Evolutionary conservation across 2,113 vertebrate genomes (phyloP), one percentile per base, ranked within the genome.

Genomic region (Channa maculata): DNA sequence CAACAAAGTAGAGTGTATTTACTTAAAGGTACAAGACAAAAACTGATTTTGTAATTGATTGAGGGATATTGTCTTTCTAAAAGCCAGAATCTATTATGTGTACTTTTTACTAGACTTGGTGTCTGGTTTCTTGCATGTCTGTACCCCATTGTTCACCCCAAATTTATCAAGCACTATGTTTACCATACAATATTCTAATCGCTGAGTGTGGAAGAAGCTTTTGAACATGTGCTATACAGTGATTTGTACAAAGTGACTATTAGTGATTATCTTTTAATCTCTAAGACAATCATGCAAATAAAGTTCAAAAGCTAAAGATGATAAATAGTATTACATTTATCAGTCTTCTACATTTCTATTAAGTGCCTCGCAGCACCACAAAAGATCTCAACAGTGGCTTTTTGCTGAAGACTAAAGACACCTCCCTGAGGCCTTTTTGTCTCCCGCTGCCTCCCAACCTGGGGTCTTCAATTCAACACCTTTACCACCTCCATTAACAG

Each of bases 401-500:
- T 41, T 52, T 39, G 66, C 63, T 52, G 48, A 60, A 64, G 70
- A 69, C 78, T 45, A 51, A 66, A 14, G 77, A 76, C 71, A 74
- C 49, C 63, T 67, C 82, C 85, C 57, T 38, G 0, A 34, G 62
- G 77, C 59, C 51, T 68, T 59, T 75, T 79, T 69, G 68, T 77
- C 82, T 81, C 75, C 79, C 49, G 60, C 79, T 65, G 73, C 65
- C 63, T 82, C 63, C 5, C 68, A 68, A 57, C 65, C 62, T 2
- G 50, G 61, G 65, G 79, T 82, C 85, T 66, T 83, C 76, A 71
- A 87, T 91, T 84, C 64, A 86, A 88, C 86, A 81, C 75, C 83
- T 86, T 75, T 79, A 87, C 62, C 81, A 67, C 75, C 77, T 76
- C 85, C 68, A 70, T 91, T 90, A 89, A 62, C 86, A 77, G 80